Percentiles rank a stretch among this genome's conserved stretches.
These are phyloP conservation scores for Enteromius anoplus DNA, from an alignment of 2,797 vertebrate genomes.

Conservation along the genomic window DNA sequence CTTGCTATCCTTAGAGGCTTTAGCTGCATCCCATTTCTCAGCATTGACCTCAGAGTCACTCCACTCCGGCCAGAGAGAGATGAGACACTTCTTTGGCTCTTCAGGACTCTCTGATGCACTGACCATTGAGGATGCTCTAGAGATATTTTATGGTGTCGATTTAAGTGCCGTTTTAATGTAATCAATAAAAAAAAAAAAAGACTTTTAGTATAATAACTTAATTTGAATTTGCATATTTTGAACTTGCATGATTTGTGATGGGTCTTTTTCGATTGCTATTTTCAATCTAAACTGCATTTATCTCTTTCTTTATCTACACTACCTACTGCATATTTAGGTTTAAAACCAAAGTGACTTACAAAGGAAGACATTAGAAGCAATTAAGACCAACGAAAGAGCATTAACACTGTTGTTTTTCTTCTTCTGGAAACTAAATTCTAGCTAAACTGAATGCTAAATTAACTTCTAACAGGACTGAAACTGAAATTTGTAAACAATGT, in stretches of 20 bases:
- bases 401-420: not conserved
- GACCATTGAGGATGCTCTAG: conserved; percentile 48
- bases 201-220: not conserved
- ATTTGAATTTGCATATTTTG: not conserved
- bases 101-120: conserved; percentile 64
- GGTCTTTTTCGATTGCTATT: not conserved
- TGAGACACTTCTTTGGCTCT: conserved; percentile 68
- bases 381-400: no score
- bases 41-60: conserved; percentile 85
- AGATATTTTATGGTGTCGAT: conserved; percentile 1
- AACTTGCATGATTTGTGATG: not conserved
- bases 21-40: conserved; percentile 89
- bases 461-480: not conserved
- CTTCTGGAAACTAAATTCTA: not conserved
- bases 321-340: not conserved
- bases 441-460: not conserved
- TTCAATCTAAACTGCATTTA: not conserved
- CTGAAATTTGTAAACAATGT: not conserved
- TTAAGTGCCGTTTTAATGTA: not conserved
- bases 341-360: not conserved
- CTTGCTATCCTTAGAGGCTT: conserved; percentile 76
- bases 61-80: conserved; percentile 91
- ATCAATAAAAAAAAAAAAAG: not conserved
- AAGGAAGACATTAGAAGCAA: no score
- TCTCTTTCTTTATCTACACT: not conserved